Evolutionary conservation across 2,797 vertebrate species (phyloP).

Genomic region (Sternarchorhynchus goeldii): DNA sequence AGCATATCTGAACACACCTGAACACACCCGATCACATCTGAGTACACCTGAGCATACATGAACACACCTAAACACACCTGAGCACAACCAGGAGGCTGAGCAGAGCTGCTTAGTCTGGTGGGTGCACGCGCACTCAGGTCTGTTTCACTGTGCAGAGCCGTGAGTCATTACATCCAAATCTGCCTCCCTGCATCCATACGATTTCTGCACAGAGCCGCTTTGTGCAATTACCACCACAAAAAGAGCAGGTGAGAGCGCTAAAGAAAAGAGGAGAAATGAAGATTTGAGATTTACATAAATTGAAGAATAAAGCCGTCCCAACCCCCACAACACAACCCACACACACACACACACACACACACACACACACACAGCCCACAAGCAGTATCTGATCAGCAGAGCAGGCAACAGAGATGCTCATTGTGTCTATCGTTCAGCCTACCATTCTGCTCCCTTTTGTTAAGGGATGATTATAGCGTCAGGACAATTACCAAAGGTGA

Average conservation of each 20-base stretch:
- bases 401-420: slow-evolving; percentile 47
- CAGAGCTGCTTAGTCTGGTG: too few species aligned
- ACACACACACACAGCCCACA: slow-evolving; percentile 7
- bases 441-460: slow-evolving; percentile 53
- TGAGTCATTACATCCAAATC: slow-evolving; percentile 29
- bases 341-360: not conserved
- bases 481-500: slow-evolving; percentile 49
- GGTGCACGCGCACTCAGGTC: too few species aligned
- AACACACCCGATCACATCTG: too few species aligned
- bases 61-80: too few species aligned
- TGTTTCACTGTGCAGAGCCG: not conserved
- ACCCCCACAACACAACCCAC: not conserved
- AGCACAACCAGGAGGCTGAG: too few species aligned
- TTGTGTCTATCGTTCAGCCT: slow-evolving; percentile 53
- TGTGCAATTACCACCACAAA: slow-evolving; percentile 12
- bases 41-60: too few species aligned
- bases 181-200: slow-evolving; percentile 26
- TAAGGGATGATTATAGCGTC: slow-evolving; percentile 50
- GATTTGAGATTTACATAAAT: slow-evolving; percentile 38
- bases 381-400: slow-evolving; percentile 34
- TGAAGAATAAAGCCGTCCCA: slow-evolving; percentile 22
- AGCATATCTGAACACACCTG: too few species aligned
- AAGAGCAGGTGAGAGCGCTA: slow-evolving; percentile 16
- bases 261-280: slow-evolving; percentile 41
- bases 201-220: not conserved